phyloP scores from a whole-genome alignment of 2,113 vertebrate genomes.

The Oxygymnocypris stewartii region DNA sequence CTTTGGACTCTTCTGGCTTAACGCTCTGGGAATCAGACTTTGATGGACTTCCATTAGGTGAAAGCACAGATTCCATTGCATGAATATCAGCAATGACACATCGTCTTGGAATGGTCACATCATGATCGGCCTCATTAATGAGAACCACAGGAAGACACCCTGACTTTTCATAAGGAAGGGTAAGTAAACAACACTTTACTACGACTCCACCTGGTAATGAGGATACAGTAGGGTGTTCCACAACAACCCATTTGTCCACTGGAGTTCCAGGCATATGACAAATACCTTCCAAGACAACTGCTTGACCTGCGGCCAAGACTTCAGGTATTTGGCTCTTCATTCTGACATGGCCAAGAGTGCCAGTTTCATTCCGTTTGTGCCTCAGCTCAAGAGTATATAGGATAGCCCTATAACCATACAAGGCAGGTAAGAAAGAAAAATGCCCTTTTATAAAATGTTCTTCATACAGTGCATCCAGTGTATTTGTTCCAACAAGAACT shows the following conservation, averaged over 20 bases:
- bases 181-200: background rate
- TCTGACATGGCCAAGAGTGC: background rate
- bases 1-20: background rate
- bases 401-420: conserved; percentile 10
- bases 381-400: background rate
- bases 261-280: background rate
- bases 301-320: conserved; percentile 20
- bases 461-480: no score
- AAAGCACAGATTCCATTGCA: background rate
- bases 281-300: conserved; percentile 18
- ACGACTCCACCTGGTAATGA: background rate
- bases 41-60: background rate
- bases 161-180: background rate
- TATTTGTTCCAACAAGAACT: no score
- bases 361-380: background rate
- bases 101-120: background rate
- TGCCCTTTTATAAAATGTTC: no score
- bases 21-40: background rate
- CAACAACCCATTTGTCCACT: background rate
- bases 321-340: background rate
- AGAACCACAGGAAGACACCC: background rate
- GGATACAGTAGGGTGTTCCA: background rate
- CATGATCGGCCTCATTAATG: background rate
- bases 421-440: background rate
- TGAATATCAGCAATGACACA: background rate